phyloP scores from a whole-genome alignment of 1,140 invertebrate genomes.

The Matsumurasca onukii region DNA sequence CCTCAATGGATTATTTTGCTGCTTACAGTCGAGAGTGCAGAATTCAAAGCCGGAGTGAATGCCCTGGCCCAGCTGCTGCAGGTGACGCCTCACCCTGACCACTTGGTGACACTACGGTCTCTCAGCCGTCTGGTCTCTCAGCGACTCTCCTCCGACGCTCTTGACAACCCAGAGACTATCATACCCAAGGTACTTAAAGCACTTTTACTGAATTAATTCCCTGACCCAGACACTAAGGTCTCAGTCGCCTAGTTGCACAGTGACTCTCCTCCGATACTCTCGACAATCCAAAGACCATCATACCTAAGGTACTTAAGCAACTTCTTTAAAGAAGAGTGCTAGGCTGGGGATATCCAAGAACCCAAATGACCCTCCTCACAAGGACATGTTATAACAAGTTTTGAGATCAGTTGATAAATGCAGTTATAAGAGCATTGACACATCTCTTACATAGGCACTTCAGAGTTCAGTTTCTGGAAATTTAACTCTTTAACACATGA shows the following conservation, averaged over 20 bases:
- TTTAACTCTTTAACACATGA: too few species aligned
- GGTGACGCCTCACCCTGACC: slow-evolving; percentile 78
- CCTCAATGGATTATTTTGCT: too few species aligned
- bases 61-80: slow-evolving; percentile 76
- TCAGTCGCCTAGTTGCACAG: slow-evolving; percentile 65
- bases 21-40: slow-evolving; percentile 74
- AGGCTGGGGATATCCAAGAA: too few species aligned
- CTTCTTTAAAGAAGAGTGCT: too few species aligned
- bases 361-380: too few species aligned
- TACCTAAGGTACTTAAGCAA: slow-evolving; percentile 48
- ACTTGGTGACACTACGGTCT: slow-evolving; percentile 74
- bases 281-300: slow-evolving; percentile 59
- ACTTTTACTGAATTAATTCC: too few species aligned
- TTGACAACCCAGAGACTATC: slow-evolving; percentile 62
- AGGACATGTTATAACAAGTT: too few species aligned
- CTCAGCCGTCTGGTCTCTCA: slow-evolving; percentile 66
- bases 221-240: too few species aligned
- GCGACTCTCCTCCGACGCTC: slow-evolving; percentile 62
- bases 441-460: too few species aligned
- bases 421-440: too few species aligned
- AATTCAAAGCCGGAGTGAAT: slow-evolving; percentile 80
- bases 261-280: slow-evolving; percentile 65
- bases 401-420: too few species aligned
- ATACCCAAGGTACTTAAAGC: slow-evolving; percentile 49
- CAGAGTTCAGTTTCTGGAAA: too few species aligned